Percentiles rank a stretch among this genome's conserved stretches.
phyloP scores from a whole-genome alignment of 2,888 invertebrate species.

The Epistrophe eligans region DNA sequence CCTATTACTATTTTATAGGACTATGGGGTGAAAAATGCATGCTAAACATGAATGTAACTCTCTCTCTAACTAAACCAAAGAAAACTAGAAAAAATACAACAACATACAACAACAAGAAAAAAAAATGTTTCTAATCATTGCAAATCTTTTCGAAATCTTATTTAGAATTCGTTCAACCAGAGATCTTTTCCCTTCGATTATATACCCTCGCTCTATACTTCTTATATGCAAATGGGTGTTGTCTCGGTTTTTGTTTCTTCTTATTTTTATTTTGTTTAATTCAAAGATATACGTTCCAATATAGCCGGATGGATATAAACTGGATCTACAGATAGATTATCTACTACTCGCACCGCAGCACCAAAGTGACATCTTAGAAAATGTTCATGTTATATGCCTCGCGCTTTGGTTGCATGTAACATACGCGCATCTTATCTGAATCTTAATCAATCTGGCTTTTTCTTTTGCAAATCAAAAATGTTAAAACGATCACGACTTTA shows the following conservation, averaged over 20 bases:
- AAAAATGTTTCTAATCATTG: slow-evolving; percentile 58
- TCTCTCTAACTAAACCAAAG: not conserved
- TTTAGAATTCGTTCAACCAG: slow-evolving; percentile 66
- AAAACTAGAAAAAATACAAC: slow-evolving; percentile 3
- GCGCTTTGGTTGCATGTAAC: slow-evolving; percentile 62
- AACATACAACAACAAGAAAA: slow-evolving; percentile 13
- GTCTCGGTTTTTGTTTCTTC: not conserved
- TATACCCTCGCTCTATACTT: not conserved
- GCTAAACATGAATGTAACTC: slow-evolving; percentile 63
- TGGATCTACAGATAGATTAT: slow-evolving; percentile 69
- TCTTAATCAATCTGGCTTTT: slow-evolving; percentile 71
- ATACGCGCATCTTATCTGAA: slow-evolving; percentile 67
- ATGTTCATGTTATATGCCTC: slow-evolving; percentile 67
- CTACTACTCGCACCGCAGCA: slow-evolving; percentile 35
- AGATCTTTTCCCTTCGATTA: slow-evolving; percentile 55
- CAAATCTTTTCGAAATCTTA: slow-evolving; percentile 73
- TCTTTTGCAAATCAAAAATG: slow-evolving; percentile 70
- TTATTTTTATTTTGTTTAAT: not conserved
- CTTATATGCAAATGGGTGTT: slow-evolving; percentile 60
- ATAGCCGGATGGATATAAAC: slow-evolving; percentile 54
- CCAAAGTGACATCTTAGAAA: slow-evolving; percentile 73
- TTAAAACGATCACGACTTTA: slow-evolving; percentile 62
- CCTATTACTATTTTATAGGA: slow-evolving; percentile 24
- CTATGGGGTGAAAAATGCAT: slow-evolving; percentile 66
- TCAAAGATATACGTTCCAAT: slow-evolving; percentile 28